Evolutionary conservation across 2,888 invertebrate genomes (phyloP).

Genomic region (Muscina levida): DNA sequence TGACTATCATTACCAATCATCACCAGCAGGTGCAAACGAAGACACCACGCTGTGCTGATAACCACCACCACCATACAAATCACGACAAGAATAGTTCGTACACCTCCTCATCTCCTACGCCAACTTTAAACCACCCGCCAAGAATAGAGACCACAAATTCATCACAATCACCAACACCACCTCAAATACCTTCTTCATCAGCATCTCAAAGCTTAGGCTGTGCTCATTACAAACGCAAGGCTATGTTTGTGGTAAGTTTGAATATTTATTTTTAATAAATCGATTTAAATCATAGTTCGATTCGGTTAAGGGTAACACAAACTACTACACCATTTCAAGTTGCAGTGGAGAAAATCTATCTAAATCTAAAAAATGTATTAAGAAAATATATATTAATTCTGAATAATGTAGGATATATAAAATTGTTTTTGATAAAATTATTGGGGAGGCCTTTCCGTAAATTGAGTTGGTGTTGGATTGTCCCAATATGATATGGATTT

Average conservation of each 20-base stretch:
- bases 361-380: neutral
- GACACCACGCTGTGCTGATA: neutral
- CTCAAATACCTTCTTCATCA: slow-evolving; percentile 32
- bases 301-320: too few relatives aligned
- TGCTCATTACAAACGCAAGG: slow-evolving; percentile 90
- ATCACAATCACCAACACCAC: slow-evolving; percentile 24
- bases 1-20: slow-evolving; percentile 49
- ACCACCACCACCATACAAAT: slow-evolving; percentile 34
- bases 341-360: neutral
- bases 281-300: neutral
- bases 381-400: too few relatives aligned
- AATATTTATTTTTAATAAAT: neutral
- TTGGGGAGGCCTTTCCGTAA: too few relatives aligned
- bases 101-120: slow-evolving; percentile 25
- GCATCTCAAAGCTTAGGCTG: slow-evolving; percentile 82
- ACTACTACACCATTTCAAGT: too few relatives aligned
- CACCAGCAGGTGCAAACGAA: slow-evolving; percentile 27
- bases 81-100: slow-evolving; percentile 39
- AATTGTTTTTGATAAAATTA: too few relatives aligned
- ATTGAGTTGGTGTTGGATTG: too few relatives aligned
- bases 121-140: slow-evolving; percentile 6
- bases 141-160: slow-evolving; percentile 29
- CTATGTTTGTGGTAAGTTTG: slow-evolving; percentile 91
- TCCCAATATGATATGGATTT: too few relatives aligned
- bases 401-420: too few relatives aligned